A percentile compares a stretch with the other conserved stretches of the same genome.
phyloP scores from a whole-genome alignment of 2,888 invertebrate genomes.

The Drosophila antonietae region DNA sequence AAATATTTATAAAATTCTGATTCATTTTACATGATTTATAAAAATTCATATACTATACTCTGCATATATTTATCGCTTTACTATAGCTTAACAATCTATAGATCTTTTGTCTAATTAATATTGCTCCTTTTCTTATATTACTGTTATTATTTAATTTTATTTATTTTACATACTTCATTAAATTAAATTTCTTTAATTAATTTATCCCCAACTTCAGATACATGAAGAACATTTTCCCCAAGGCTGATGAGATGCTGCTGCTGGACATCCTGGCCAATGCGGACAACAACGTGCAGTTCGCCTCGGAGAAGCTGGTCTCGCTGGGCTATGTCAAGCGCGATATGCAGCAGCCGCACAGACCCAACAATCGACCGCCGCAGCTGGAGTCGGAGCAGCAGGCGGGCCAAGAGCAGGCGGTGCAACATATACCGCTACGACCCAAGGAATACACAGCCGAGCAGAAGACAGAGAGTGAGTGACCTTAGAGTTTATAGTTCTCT shows the following conservation, averaged over 20 bases:
- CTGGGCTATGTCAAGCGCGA: constrained; percentile 94
- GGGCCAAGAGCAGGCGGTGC: constrained; percentile 56
- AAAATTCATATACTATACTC: no score
- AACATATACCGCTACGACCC: constrained; percentile 85
- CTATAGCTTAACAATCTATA: not conserved
- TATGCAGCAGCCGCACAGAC: constrained; percentile 87
- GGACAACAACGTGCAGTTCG: constrained; percentile 95
- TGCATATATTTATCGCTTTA: not conserved
- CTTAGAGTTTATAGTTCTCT: not conserved
- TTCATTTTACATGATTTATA: no score
- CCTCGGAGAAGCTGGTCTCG: constrained; percentile 91
- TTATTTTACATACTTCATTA: not conserved
- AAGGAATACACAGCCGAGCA: constrained; percentile 89
- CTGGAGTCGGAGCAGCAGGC: constrained; percentile 58
- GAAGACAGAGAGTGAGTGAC: constrained; percentile 88
- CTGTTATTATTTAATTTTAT: not conserved
- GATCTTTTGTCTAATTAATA: not conserved
- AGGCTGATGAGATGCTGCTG: constrained; percentile 94
- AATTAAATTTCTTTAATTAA: no score
- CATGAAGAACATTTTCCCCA: constrained; percentile 95
- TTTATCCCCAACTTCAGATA: constrained; percentile 86
- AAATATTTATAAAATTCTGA: no score
- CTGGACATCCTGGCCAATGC: constrained; percentile 93
- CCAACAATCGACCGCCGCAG: constrained; percentile 84
- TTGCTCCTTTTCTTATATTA: not conserved